Evolutionary conservation across 2,888 invertebrate genomes (phyloP).

Genomic region (Dichetophora obliterata): DNA sequence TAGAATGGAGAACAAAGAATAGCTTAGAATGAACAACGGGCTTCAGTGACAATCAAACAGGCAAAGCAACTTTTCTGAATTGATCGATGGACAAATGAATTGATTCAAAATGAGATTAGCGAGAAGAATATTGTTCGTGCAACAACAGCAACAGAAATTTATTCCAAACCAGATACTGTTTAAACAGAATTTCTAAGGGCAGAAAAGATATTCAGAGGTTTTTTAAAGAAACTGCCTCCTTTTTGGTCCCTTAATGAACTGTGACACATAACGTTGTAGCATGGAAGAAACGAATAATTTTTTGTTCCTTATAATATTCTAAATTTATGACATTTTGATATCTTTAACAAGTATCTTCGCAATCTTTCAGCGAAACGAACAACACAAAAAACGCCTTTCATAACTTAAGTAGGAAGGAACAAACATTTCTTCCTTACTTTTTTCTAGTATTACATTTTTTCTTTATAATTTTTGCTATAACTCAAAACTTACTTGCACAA

Average conservation of each 20-base stretch:
- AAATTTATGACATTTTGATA: constrained; percentile 5
- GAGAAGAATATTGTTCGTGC: neutral
- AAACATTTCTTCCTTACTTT: neutral
- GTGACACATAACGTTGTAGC: too few species aligned
- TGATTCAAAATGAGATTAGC: neutral
- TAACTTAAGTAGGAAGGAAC: neutral
- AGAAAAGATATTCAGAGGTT: too few species aligned
- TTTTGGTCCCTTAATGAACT: too few species aligned
- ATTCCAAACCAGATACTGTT: too few species aligned
- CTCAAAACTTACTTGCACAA: neutral
- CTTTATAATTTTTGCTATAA: neutral
- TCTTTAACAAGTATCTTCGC: neutral
- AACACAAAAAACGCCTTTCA: neutral
- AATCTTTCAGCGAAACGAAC: neutral
- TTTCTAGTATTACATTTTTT: too few species aligned
- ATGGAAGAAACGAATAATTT: too few species aligned
- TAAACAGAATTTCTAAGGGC: too few species aligned
- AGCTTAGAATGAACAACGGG: neutral
- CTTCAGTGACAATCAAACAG: constrained; percentile 36
- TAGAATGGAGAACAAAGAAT: too few species aligned
- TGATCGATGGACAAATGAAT: constrained; percentile 26
- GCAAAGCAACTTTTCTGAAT: constrained; percentile 14
- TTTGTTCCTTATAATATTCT: too few species aligned
- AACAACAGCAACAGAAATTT: neutral
- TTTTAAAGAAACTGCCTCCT: too few species aligned